Conservation (phyloP, 2,113 vertebrate species). For the Caretta caretta region DNA sequence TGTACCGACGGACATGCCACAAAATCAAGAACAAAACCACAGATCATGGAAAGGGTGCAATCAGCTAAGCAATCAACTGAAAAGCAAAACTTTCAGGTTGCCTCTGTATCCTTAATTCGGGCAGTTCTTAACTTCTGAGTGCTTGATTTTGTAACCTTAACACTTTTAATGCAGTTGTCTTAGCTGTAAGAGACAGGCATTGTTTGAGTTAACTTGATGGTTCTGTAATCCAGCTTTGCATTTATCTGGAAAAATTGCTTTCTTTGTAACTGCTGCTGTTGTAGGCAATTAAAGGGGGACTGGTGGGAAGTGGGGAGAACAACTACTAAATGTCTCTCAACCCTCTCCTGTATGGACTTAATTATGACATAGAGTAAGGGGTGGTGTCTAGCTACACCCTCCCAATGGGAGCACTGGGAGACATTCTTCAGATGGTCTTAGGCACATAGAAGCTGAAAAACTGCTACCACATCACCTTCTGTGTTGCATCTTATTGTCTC, state of each 20-base stretch:
- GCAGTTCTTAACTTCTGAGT: constrained; percentile 35
- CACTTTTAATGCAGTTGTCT: too few relatives aligned
- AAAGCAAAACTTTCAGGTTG: constrained; percentile 9
- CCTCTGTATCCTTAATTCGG: not conserved
- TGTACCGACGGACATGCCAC: not conserved
- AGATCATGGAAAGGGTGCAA: not conserved
- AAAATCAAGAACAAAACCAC: constrained; percentile 18
- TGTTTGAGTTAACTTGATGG: too few relatives aligned
- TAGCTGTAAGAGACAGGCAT: too few relatives aligned
- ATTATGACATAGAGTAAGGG: not conserved
- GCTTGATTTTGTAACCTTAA: too few relatives aligned
- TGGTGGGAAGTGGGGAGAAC: too few relatives aligned
- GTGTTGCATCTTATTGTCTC: too few relatives aligned
- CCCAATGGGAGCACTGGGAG: not conserved
- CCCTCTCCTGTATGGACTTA: not conserved
- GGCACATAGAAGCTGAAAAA: not conserved
- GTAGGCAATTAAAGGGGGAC: too few relatives aligned
- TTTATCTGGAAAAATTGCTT: too few relatives aligned
- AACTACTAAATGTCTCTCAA: too few relatives aligned
- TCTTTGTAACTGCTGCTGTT: too few relatives aligned
- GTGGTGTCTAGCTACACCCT: not conserved
- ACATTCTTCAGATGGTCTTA: not conserved
- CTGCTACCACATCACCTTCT: not conserved
- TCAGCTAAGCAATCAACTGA: not conserved
- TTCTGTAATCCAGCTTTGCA: too few relatives aligned